A percentile compares a stretch with the other conserved stretches of the same genome.
These are phyloP conservation scores for Mormyrus proboscirostris DNA, from an alignment of 2,797 vertebrate genomes.

Conservation along the genomic window DNA sequence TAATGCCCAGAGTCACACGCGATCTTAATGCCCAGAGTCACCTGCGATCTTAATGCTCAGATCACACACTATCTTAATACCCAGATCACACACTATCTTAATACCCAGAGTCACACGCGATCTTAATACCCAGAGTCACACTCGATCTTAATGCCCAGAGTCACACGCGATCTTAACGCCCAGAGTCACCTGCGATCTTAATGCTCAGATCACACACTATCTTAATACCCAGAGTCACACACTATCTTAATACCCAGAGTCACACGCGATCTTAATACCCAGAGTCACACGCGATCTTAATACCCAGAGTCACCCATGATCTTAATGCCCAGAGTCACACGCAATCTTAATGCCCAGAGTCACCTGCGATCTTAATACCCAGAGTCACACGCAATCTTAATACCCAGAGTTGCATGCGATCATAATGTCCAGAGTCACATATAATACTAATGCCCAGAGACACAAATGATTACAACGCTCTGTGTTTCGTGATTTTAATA, in stretches of 20 bases:
- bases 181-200: neutral
- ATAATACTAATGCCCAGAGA: no score
- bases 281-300: no score
- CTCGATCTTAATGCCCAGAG: neutral
- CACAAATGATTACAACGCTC: no score
- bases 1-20: neutral
- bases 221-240: no score
- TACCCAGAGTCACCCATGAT: neutral
- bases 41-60: neutral
- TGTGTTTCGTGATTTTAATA: neutral
- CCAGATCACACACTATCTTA: neutral
- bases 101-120: neutral
- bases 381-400: neutral
- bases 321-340: neutral
- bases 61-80: neutral
- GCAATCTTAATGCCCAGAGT: neutral
- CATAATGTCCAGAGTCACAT: neutral
- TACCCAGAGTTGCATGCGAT: neutral
- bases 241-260: no score
- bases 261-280: no score
- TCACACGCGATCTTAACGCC: fast-evolving
- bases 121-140: neutral
- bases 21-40: neutral
- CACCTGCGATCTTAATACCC: neutral
- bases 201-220: no score